These are phyloP conservation scores for Formica selysi DNA, from an alignment of 1,140 invertebrate genomes.

Conservation along the genomic window DNA sequence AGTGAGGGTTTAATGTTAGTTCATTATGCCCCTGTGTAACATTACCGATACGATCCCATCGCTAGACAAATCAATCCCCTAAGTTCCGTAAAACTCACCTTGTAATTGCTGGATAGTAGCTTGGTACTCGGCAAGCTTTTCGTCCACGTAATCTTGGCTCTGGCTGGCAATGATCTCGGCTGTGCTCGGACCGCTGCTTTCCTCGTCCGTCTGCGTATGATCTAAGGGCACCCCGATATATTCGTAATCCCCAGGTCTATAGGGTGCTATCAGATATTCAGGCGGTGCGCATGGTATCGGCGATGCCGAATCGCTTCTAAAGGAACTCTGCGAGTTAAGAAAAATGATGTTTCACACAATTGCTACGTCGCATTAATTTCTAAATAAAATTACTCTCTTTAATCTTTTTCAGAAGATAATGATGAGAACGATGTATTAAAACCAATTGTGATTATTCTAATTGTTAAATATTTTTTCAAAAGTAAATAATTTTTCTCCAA, in stretches of 20 bases:
- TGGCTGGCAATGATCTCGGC: constrained; percentile 97
- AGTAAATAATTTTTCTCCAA: background rate
- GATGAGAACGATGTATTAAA: background rate
- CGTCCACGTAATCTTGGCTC: constrained; percentile 97
- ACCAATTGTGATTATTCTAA: background rate
- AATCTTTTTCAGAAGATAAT: no score
- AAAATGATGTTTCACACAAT: background rate
- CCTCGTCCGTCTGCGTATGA: constrained; percentile 90
- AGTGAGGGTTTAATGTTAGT: constrained; percentile 25
- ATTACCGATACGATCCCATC: constrained; percentile 32
- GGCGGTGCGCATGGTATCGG: constrained; percentile 88
- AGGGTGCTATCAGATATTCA: constrained; percentile 89
- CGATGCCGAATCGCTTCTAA: constrained; percentile 83
- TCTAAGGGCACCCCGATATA: constrained; percentile 91
- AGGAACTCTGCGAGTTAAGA: constrained; percentile 72
- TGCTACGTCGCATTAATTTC: background rate
- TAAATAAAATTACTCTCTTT: no score
- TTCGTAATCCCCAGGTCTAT: constrained; percentile 88
- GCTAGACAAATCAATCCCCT: constrained; percentile 57
- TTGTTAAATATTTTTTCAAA: background rate
- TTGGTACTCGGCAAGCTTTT: constrained; percentile 97
- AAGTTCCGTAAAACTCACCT: constrained; percentile 89
- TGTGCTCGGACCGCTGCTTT: constrained; percentile 92
- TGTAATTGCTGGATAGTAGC: constrained; percentile 95
- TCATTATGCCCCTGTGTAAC: background rate